phyloP scores from a whole-genome alignment of 2,113 vertebrate genomes.

The Xerus inauris region DNA sequence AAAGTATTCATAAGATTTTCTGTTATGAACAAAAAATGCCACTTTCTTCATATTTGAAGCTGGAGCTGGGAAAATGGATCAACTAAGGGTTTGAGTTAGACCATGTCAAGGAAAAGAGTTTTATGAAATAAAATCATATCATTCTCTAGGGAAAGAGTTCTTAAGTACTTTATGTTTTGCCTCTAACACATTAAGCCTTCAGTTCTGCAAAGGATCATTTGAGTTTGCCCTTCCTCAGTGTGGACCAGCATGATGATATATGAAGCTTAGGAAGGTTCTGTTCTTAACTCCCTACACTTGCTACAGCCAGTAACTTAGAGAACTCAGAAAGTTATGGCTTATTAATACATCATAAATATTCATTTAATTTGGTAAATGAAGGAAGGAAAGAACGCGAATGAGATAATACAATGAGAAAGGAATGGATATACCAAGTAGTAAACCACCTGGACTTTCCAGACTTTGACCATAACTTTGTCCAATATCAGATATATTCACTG shows the following conservation, averaged over 20 bases:
- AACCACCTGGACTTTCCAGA: background rate
- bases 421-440: background rate
- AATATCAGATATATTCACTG: background rate
- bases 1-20: conserved; percentile 44
- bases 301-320: background rate
- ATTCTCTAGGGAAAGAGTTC: background rate
- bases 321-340: background rate
- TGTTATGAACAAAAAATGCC: background rate
- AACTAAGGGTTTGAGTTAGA: conserved; percentile 41
- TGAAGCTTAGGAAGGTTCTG: background rate
- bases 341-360: background rate
- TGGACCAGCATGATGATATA: background rate
- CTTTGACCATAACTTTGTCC: background rate
- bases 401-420: background rate
- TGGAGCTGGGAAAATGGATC: conserved; percentile 15
- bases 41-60: conserved; percentile 23
- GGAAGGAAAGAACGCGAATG: background rate
- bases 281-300: background rate
- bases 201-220: background rate
- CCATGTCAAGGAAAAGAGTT: background rate
- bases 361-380: background rate
- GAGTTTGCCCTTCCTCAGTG: background rate
- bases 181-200: background rate
- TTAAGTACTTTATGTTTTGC: background rate
- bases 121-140: background rate